Percentiles rank a stretch among this genome's conserved stretches.
Conservation (phyloP, 1,140 invertebrate genomes). For the Drosophila chauvacae region DNA sequence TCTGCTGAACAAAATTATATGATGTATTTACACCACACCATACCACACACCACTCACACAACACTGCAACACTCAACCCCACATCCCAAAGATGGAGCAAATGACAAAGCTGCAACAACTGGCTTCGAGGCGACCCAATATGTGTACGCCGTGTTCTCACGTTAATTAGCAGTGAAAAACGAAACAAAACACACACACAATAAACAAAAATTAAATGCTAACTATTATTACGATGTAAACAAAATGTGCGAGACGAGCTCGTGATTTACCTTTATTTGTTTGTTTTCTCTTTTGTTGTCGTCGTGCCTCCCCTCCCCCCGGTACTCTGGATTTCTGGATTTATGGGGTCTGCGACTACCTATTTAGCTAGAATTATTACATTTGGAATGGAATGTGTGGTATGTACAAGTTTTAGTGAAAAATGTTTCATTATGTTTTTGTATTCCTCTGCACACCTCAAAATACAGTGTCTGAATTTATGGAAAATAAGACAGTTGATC, state of each 20-base stretch:
- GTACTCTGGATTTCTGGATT: slow-evolving; percentile 29
- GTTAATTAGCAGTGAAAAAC: slow-evolving; percentile 53
- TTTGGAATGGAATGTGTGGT: slow-evolving; percentile 12
- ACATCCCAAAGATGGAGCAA: slow-evolving; percentile 56
- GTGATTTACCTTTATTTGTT: slow-evolving; percentile 41
- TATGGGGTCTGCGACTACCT: background rate
- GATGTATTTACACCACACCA: slow-evolving; percentile 7
- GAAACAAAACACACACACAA: slow-evolving; percentile 35
- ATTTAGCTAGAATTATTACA: slow-evolving; percentile 26
- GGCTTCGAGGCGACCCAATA: slow-evolving; percentile 1
- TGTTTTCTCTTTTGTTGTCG: background rate
- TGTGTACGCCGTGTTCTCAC: slow-evolving; percentile 49
- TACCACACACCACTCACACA: slow-evolving; percentile 6
- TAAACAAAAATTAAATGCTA: slow-evolving; percentile 52
- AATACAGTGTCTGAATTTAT: background rate
- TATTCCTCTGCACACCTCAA: background rate
- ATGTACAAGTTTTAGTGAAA: background rate
- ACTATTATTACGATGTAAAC: slow-evolving; percentile 61
- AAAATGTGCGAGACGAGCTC: slow-evolving; percentile 40
- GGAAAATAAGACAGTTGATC: background rate
- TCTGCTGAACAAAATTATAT: background rate
- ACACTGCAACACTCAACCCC: slow-evolving; percentile 17
- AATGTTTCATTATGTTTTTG: background rate
- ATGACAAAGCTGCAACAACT: slow-evolving; percentile 2
- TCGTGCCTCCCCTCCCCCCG: background rate